These are phyloP conservation scores for Kryptolebias marmoratus DNA, from an alignment of 2,113 vertebrate genomes.

Conservation along the genomic window DNA sequence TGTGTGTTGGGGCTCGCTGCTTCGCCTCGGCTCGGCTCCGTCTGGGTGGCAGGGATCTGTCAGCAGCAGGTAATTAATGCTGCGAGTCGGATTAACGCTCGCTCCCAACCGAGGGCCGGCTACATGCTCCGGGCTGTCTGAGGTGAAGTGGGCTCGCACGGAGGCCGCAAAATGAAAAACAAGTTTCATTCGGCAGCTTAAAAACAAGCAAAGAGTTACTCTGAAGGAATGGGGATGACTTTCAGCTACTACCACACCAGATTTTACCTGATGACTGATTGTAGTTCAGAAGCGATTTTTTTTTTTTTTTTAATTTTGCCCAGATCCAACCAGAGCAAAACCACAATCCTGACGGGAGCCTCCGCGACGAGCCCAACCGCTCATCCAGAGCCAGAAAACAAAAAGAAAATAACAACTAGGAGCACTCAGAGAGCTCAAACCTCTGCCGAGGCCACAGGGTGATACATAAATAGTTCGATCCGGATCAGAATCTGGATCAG, in stretches of 20 bases:
- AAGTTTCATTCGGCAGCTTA: neutral
- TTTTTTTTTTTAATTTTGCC: neutral
- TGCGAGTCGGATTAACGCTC: slow-evolving; percentile 44
- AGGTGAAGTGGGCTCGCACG: slow-evolving; percentile 45
- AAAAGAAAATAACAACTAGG: slow-evolving; percentile 25
- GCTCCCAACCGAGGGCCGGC: slow-evolving; percentile 51
- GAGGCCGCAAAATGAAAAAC: slow-evolving; percentile 30
- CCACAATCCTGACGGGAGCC: slow-evolving; percentile 45
- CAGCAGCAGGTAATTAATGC: slow-evolving; percentile 65
- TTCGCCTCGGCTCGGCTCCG: slow-evolving; percentile 33
- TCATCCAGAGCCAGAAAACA: slow-evolving; percentile 19
- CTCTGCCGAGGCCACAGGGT: too few relatives aligned
- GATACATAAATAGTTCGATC: too few relatives aligned
- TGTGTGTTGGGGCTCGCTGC: slow-evolving; percentile 31
- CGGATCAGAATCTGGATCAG: too few relatives aligned
- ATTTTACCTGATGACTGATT: too few relatives aligned
- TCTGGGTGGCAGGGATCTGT: slow-evolving; percentile 65
- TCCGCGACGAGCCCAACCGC: slow-evolving; percentile 33
- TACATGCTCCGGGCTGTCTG: slow-evolving; percentile 8
- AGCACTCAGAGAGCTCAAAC: too few relatives aligned
- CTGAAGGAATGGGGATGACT: too few relatives aligned
- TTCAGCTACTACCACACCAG: too few relatives aligned
- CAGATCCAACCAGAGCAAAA: slow-evolving; percentile 45
- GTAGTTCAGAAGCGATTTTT: too few relatives aligned
- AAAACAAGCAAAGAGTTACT: neutral